Conservation (phyloP, 2,888 invertebrate species). For the Hecatera dysodea region DNA sequence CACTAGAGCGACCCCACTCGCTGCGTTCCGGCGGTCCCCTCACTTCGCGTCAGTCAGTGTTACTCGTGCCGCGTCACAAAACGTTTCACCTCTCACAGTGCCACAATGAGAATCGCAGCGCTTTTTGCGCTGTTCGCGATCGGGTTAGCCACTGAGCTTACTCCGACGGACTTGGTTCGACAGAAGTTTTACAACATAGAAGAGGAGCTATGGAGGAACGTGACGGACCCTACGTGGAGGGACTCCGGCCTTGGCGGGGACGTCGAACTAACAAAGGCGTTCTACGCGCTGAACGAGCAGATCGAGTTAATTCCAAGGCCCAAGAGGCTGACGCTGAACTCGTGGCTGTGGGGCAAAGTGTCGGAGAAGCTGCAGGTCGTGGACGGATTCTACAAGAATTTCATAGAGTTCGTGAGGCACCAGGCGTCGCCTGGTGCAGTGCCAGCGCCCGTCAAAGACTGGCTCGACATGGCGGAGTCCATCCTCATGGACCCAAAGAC, state of each 20-base stretch:
- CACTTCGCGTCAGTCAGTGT: slow-evolving; percentile 78
- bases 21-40: slow-evolving; percentile 77
- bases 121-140: slow-evolving; percentile 78
- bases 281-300: slow-evolving; percentile 89
- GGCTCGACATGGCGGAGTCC: slow-evolving; percentile 92
- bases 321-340: slow-evolving; percentile 75
- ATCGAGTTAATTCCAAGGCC: slow-evolving; percentile 81
- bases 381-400: slow-evolving; percentile 92
- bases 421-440: slow-evolving; percentile 81
- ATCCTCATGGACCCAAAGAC: slow-evolving; percentile 92
- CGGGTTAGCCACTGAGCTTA: slow-evolving; percentile 76
- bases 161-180: slow-evolving; percentile 91
- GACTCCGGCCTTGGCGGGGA: slow-evolving; percentile 86
- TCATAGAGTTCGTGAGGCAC: slow-evolving; percentile 91
- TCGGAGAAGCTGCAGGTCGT: slow-evolving; percentile 92
- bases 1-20: slow-evolving; percentile 80
- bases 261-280: slow-evolving; percentile 90
- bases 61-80: slow-evolving; percentile 76
- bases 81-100: slow-evolving; percentile 67
- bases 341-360: slow-evolving; percentile 92
- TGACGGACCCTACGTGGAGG: slow-evolving; percentile 83
- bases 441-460: slow-evolving; percentile 81
- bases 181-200: slow-evolving; percentile 91
- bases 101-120: slow-evolving; percentile 81
- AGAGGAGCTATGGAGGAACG: slow-evolving; percentile 86